phyloP scores from a whole-genome alignment of 2,113 vertebrate species.

The Vulpes lagopus region DNA sequence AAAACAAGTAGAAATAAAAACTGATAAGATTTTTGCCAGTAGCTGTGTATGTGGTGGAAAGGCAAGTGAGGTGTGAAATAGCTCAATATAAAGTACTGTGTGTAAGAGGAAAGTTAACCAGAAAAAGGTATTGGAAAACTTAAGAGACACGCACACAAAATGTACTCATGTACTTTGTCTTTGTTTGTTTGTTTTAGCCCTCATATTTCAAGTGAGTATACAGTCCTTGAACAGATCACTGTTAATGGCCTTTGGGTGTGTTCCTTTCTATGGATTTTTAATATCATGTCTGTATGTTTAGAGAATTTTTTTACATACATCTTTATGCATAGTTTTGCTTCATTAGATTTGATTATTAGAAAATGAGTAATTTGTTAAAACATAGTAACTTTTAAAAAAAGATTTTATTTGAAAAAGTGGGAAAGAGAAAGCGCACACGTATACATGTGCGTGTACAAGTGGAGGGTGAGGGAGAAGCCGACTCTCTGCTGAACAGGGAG shows the following conservation, averaged over 20 bases:
- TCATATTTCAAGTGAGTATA: background rate
- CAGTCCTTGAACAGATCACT: background rate
- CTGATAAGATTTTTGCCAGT: background rate
- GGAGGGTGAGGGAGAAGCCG: too few relatives aligned
- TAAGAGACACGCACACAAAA: background rate
- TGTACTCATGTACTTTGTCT: background rate
- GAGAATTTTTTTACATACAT: background rate
- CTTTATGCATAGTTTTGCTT: background rate
- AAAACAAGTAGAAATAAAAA: background rate
- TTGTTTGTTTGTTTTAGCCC: background rate
- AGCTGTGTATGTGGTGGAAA: background rate
- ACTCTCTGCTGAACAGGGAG: too few relatives aligned
- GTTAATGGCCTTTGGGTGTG: background rate
- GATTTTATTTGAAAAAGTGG: background rate
- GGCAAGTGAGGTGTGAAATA: background rate
- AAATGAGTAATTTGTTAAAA: background rate
- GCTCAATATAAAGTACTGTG: accelerated
- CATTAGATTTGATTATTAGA: background rate
- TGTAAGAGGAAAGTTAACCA: background rate
- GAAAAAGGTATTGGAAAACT: background rate
- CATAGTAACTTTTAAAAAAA: background rate
- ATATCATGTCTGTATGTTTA: background rate
- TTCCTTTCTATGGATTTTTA: background rate
- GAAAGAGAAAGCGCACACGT: background rate
- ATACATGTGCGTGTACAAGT: too few relatives aligned